Conservation (phyloP, 1,140 invertebrate species). For the Anastrepha ludens region DNA sequence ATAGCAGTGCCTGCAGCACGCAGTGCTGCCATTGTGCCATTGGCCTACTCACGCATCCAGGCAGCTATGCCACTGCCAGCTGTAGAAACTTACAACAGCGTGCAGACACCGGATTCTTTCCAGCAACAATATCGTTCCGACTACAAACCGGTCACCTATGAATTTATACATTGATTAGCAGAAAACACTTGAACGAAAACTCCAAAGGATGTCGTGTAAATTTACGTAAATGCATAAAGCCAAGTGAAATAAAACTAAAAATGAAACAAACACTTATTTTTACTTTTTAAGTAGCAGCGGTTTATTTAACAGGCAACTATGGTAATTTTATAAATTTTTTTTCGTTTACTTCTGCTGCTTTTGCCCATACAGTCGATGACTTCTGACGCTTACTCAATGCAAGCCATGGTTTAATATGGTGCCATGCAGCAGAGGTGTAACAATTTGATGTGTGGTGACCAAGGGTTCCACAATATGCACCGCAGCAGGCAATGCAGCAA, state of each 20-base stretch:
- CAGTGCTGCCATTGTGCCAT: constrained; percentile 58
- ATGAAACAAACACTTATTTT: not conserved
- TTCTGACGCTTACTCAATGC: not conserved
- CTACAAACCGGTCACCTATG: constrained; percentile 68
- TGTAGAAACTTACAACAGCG: constrained; percentile 67
- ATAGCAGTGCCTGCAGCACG: constrained; percentile 55
- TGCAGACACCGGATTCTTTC: constrained; percentile 66
- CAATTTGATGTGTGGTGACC: constrained; percentile 50
- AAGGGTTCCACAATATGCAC: constrained; percentile 54
- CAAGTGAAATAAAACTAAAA: too few species aligned
- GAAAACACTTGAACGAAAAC: not conserved
- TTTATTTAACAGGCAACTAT: not conserved
- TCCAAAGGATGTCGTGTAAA: not conserved
- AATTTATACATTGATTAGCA: not conserved
- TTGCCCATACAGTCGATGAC: not conserved
- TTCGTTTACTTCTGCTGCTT: not conserved
- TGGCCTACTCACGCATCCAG: constrained; percentile 66
- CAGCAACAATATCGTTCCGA: constrained; percentile 71
- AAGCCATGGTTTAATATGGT: constrained; percentile 1
- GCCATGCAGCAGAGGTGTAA: constrained; percentile 47
- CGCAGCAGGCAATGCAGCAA: constrained; percentile 27
- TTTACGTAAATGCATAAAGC: not conserved
- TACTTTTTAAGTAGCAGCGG: not conserved
- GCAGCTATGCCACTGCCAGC: constrained; percentile 59
- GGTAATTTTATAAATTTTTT: not conserved